phyloP scores from a whole-genome alignment of 1,140 invertebrate species.

The Aphelenchoides fujianensis region DNA sequence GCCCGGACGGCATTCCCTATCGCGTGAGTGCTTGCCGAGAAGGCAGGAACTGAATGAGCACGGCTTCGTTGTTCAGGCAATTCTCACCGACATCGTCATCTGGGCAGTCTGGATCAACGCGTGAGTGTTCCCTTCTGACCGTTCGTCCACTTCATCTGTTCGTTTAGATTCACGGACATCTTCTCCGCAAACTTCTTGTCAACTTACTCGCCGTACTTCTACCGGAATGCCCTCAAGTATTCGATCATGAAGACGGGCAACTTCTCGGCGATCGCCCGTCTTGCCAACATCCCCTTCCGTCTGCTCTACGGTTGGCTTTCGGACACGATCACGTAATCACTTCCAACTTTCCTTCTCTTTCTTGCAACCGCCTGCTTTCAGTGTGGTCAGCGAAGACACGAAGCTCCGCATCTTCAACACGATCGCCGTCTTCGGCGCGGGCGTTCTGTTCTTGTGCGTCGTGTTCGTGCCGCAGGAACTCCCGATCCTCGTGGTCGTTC shows the following conservation, averaged over 20 bases:
- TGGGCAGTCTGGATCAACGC: constrained; percentile 21
- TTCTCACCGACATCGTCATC: constrained; percentile 14
- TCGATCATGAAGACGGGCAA: constrained; percentile 15
- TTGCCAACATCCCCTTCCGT: constrained; percentile 5
- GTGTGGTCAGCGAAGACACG: constrained; percentile 30
- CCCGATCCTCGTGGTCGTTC: constrained; percentile 30
- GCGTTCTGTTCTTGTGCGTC: constrained; percentile 23
- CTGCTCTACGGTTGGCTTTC: neutral
- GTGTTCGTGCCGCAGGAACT: constrained; percentile 13
- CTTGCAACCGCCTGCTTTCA: constrained; percentile 12
- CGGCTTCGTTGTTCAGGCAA: neutral
- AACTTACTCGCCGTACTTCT: constrained; percentile 10
- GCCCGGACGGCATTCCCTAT: neutral
- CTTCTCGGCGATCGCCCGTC: constrained; percentile 12
- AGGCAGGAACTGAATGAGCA: neutral
- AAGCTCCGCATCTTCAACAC: constrained; percentile 42
- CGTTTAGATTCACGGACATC: constrained; percentile 12
- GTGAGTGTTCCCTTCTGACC: neutral
- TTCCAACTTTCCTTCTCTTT: no score
- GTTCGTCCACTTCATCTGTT: neutral
- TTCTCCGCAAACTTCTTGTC: constrained; percentile 20
- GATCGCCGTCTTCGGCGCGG: constrained; percentile 37
- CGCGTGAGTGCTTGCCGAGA: neutral
- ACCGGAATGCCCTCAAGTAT: constrained; percentile 2
- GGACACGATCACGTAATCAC: constrained; percentile 8